A percentile compares a stretch with the other conserved stretches of the same genome.
phyloP scores from a whole-genome alignment of 2,888 invertebrate species.

The Peribatodes rhomboidaria region DNA sequence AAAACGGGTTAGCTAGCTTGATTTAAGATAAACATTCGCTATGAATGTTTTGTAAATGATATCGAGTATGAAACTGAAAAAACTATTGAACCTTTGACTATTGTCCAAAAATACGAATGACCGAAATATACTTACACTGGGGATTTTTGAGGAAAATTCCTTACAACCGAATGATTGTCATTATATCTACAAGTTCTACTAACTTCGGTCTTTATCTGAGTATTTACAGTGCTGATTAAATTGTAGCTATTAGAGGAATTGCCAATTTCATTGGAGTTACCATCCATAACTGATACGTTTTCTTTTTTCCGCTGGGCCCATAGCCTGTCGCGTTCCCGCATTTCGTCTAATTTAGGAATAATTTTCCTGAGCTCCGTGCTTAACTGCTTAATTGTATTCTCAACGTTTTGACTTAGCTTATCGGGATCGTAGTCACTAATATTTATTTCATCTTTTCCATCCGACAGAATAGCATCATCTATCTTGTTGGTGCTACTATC shows the following conservation, averaged over 20 bases:
- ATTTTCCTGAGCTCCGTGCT: slow-evolving; percentile 81
- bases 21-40: slow-evolving; percentile 46
- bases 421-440: slow-evolving; percentile 77
- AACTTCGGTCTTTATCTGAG: slow-evolving; percentile 48
- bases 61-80: neutral
- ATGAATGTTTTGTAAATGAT: neutral
- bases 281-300: slow-evolving; percentile 62
- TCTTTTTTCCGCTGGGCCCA: slow-evolving; percentile 70
- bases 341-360: slow-evolving; percentile 82
- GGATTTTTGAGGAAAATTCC: slow-evolving; percentile 51
- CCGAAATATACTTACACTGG: slow-evolving; percentile 57
- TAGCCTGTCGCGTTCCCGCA: slow-evolving; percentile 76
- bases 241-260: slow-evolving; percentile 54
- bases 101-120: neutral
- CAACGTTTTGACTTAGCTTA: slow-evolving; percentile 74
- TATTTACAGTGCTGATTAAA: slow-evolving; percentile 45
- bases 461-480: slow-evolving; percentile 87
- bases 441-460: slow-evolving; percentile 85
- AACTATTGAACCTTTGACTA: neutral
- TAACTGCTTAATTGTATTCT: slow-evolving; percentile 80
- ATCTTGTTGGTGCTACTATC: slow-evolving; percentile 79
- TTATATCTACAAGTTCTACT: slow-evolving; percentile 46
- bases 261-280: slow-evolving; percentile 75
- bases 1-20: slow-evolving; percentile 3
- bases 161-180: slow-evolving; percentile 41